Base-by-base conservation (phyloP, 1,140 invertebrate genomes). In the Phocides pigmalion region DNA sequence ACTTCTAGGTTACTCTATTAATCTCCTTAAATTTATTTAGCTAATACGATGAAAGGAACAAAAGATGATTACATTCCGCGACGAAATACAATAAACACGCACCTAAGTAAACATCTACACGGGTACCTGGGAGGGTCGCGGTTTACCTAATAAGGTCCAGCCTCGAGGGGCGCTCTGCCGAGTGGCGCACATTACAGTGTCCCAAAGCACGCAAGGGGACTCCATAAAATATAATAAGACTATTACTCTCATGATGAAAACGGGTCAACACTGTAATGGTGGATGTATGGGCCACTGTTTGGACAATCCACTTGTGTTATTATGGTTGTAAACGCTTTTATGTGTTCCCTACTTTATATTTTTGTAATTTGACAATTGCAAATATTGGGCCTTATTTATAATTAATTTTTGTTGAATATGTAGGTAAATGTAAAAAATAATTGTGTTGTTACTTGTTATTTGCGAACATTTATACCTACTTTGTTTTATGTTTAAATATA, bases 181-280 rank as follows among this genome's bases (percentile, higher is more conserved):
- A 72, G 68, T 76, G 68, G 65, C 63, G 68, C 74, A 72, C 80
- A 78, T 56, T 76, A 81, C 78, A 47, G 73, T 46, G 19, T 68
- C 68, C 74, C 75, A 66, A 75, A 74, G 79, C 73, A 73, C 80
- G 73, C 76, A 77, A 66, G 76, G 77, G 76, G 63, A 75, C 68
- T 72, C 79, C 78, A 79, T 87, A 85, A 87, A 85, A 85, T 87
- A 87, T 87, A 87, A 87, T 85, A 84, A 87, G 82, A 83, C 76
- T 75, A 79, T 76, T 74, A 74, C 72, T 66, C 62, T 66, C 66
- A 69, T 65, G 76, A 74, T 76, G 78, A 76, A 79, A 83, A 70
- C 73, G 61, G 73, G 77, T 76, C 73, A 76, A 72, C 69, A 46
- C 63, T 65, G 64, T 66, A 66, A 44, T 41, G 37, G 51, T 39